phyloP scores from a whole-genome alignment of 2,797 vertebrate genomes.

The Chelon auratus region DNA sequence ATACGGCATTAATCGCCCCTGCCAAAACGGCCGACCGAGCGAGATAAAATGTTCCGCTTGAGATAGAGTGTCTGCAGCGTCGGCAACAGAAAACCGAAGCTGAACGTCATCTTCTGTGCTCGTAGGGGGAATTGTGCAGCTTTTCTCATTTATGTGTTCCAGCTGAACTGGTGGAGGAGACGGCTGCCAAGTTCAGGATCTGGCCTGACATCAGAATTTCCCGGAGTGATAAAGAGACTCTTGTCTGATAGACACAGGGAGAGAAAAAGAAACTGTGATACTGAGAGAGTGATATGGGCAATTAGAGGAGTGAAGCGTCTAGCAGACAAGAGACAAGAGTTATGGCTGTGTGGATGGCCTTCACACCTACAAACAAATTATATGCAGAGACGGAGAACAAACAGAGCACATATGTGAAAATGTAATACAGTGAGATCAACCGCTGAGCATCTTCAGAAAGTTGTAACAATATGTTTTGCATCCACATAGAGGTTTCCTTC shows the following conservation, averaged over 20 bases:
- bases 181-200: slow-evolving; percentile 73
- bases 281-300: slow-evolving; percentile 63
- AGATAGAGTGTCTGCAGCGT: slow-evolving; percentile 47
- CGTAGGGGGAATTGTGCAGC: slow-evolving; percentile 54
- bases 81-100: slow-evolving; percentile 32
- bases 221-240: slow-evolving; percentile 76
- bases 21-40: slow-evolving; percentile 34
- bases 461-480: slow-evolving; percentile 2
- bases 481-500: slow-evolving; percentile 12
- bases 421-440: too few species aligned
- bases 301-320: slow-evolving; percentile 68
- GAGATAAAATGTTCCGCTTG: slow-evolving; percentile 49
- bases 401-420: too few species aligned
- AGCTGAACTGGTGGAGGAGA: slow-evolving; percentile 58
- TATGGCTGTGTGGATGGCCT: slow-evolving; percentile 34
- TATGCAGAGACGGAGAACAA: slow-evolving; percentile 1
- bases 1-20: slow-evolving; percentile 32
- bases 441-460: neutral
- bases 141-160: slow-evolving; percentile 73
- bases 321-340: slow-evolving; percentile 46
- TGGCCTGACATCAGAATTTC: slow-evolving; percentile 79
- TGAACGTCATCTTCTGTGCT: slow-evolving; percentile 47
- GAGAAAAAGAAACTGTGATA: slow-evolving; percentile 50
- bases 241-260: slow-evolving; percentile 72
- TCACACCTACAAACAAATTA: slow-evolving; percentile 49